Evolutionary conservation across 30 jellyfish, hydroid and myxozoan species (phyloP).

Genomic region (Hydra vulgaris): DNA sequence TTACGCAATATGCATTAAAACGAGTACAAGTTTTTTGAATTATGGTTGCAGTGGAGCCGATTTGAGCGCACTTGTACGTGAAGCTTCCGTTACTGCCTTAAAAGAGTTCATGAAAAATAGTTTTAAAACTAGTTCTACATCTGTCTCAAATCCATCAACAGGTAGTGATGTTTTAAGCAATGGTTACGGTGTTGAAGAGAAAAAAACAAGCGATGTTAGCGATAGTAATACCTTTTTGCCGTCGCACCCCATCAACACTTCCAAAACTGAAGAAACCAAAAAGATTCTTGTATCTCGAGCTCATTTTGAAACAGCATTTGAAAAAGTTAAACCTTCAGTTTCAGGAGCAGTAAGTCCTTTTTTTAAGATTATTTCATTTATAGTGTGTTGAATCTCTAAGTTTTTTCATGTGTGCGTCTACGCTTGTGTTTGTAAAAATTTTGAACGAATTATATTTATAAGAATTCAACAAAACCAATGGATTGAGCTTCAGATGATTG

Average conservation of each 20-base stretch:
- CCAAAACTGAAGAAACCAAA: not conserved
- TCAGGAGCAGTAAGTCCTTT: conserved; percentile 40
- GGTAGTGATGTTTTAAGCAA: conserved; percentile 1
- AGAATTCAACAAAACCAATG: no score
- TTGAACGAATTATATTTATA: no score
- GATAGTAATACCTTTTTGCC: not conserved
- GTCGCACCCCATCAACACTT: no score
- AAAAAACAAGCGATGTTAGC: conserved; percentile 2
- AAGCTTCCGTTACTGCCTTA: conserved; percentile 71
- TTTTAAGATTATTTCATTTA: no score
- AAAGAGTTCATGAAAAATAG: conserved; percentile 44
- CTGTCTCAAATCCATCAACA: not conserved
- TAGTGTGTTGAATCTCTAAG: no score
- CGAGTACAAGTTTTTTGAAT: not conserved
- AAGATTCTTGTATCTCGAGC: not conserved
- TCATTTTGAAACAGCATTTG: conserved; percentile 58
- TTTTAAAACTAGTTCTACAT: not conserved
- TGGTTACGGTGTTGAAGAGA: not conserved
- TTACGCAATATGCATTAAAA: no score
- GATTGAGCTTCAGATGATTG: no score
- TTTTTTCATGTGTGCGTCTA: not conserved
- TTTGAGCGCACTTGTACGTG: conserved; percentile 83
- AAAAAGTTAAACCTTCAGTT: conserved; percentile 64
- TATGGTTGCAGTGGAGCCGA: conserved; percentile 80
- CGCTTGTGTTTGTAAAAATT: no score